phyloP scores from a whole-genome alignment of 2,888 invertebrate species.

The Andrena haemorrhoa region DNA sequence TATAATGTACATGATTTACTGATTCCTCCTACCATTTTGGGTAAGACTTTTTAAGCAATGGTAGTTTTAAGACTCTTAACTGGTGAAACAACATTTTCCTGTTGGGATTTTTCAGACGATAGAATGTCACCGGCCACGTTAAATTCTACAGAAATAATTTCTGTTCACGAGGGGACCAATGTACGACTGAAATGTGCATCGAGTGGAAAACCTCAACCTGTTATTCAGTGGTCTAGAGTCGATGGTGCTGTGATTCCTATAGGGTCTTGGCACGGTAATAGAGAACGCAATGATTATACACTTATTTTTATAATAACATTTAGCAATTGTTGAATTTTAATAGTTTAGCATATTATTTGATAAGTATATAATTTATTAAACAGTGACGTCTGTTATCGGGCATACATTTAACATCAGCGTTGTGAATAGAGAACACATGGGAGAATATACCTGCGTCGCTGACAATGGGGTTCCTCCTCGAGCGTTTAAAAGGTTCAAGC shows the following conservation, averaged over 20 bases:
- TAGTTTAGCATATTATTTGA: not conserved
- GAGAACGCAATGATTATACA: slow-evolving; percentile 6
- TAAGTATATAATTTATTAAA: slow-evolving; percentile 38
- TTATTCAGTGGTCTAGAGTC: slow-evolving; percentile 91
- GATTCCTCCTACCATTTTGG: slow-evolving; percentile 94
- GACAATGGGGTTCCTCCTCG: slow-evolving; percentile 95
- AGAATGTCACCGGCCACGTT: slow-evolving; percentile 9
- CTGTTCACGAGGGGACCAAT: slow-evolving; percentile 93
- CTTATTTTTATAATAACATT: not conserved
- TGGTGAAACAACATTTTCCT: not conserved
- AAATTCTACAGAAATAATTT: slow-evolving; percentile 85
- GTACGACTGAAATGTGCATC: slow-evolving; percentile 93
- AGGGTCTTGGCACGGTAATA: slow-evolving; percentile 88
- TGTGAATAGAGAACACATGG: slow-evolving; percentile 91
- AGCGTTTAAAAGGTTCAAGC: slow-evolving; percentile 91
- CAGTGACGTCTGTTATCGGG: slow-evolving; percentile 86
- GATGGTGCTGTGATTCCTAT: slow-evolving; percentile 88
- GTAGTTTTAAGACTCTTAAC: not conserved
- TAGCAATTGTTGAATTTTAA: not conserved
- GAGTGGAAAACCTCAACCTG: slow-evolving; percentile 91
- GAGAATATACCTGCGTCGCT: slow-evolving; percentile 91
- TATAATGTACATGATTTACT: slow-evolving; percentile 88
- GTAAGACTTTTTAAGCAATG: slow-evolving; percentile 81
- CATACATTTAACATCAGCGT: slow-evolving; percentile 92
- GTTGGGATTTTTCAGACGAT: slow-evolving; percentile 43